phyloP scores from a whole-genome alignment of 2,797 vertebrate genomes.

The Decapterus maruadsi region DNA sequence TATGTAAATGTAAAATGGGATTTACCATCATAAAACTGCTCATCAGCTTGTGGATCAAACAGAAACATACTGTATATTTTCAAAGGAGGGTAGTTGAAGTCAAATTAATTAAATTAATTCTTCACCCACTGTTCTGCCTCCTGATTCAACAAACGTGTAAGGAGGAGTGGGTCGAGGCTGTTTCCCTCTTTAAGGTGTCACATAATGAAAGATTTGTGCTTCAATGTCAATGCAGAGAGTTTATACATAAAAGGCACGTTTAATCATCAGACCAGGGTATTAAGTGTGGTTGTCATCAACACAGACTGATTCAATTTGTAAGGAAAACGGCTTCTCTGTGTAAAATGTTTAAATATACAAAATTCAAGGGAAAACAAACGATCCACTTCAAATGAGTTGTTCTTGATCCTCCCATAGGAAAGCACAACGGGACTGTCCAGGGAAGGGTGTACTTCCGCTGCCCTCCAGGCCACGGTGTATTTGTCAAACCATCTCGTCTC shows the following conservation, averaged over 20 bases:
- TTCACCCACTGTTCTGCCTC: background rate
- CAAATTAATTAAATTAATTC: too few relatives aligned
- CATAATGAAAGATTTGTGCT: background rate
- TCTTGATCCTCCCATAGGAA: conserved; percentile 73
- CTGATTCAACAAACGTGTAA: background rate
- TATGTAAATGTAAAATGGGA: background rate
- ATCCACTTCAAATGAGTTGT: conserved; percentile 10
- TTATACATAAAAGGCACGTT: background rate
- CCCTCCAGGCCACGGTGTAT: conserved; percentile 87
- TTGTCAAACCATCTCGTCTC: conserved; percentile 88
- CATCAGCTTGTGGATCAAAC: background rate
- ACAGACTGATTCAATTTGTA: background rate
- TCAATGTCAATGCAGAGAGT: background rate
- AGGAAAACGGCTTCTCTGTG: background rate
- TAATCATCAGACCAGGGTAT: background rate
- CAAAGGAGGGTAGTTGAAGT: too few relatives aligned
- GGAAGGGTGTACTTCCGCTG: conserved; percentile 90
- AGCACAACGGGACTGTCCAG: conserved; percentile 90
- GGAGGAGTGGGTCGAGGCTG: background rate
- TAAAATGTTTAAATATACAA: conserved; percentile 4
- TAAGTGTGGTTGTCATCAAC: background rate
- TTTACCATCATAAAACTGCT: background rate
- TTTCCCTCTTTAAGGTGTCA: background rate
- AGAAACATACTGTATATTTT: too few relatives aligned
- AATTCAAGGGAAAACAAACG: background rate